Percentiles rank a stretch among this genome's conserved stretches.
phyloP scores from a whole-genome alignment of 2,113 vertebrate species.

The cattle (Bos taurus) region ARS-UCD2.0 NC_037350.1:37065001-37065500 shows the following conservation, averaged over 20 bases:
- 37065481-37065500: neutral
- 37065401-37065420: neutral
- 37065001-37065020: neutral
- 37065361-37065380: neutral
- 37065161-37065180: neutral
- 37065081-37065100: neutral
- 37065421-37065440: neutral
- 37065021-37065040: neutral
- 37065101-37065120: neutral
- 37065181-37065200: neutral
- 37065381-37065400: no score
- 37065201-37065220: neutral
- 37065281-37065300: neutral
- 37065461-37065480: neutral
- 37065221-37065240: neutral
- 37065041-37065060: neutral
- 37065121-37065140: neutral
- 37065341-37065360: rapidly evolving
- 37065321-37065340: neutral
- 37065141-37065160: neutral
- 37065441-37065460: neutral
- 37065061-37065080: neutral
- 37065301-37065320: neutral
- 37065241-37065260: neutral
- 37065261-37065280: neutral